Conservation (phyloP, 1,140 invertebrate species). For the Wasmannia auropunctata region DNA sequence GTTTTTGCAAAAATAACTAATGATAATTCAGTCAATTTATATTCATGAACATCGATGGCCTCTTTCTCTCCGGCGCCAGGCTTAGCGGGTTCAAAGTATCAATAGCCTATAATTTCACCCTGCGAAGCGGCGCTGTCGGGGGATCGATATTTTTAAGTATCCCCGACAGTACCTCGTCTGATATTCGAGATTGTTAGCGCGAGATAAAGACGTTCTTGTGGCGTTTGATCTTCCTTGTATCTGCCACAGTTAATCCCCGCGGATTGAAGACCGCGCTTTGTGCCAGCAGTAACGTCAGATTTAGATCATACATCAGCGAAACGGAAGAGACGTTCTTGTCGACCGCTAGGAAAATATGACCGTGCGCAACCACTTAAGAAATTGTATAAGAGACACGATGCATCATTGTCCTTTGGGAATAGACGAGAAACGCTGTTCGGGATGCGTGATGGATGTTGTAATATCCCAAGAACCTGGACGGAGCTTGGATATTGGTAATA, state of each 20-base stretch:
- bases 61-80: too few species aligned
- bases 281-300: constrained; percentile 27
- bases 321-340: constrained; percentile 28
- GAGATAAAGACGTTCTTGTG: constrained; percentile 13
- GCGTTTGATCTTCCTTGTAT: constrained; percentile 3
- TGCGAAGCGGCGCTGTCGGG: not conserved
- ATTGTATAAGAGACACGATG: constrained; percentile 61
- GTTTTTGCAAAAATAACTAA: not conserved
- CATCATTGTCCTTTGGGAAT: constrained; percentile 49
- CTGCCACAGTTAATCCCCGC: constrained; percentile 1
- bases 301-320: constrained; percentile 51
- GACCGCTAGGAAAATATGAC: constrained; percentile 39
- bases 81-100: not conserved
- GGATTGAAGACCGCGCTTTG: constrained; percentile 23
- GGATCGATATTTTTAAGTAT: constrained; percentile 19
- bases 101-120: constrained; percentile 18
- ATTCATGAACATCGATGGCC: not conserved
- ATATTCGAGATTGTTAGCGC: constrained; percentile 12
- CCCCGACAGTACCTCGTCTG: not conserved
- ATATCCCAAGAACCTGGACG: constrained; percentile 41
- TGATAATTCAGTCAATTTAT: not conserved
- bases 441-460: constrained; percentile 61
- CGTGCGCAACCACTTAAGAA: constrained; percentile 53
- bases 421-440: constrained; percentile 9
- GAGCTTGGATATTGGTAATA: constrained; percentile 32